Evolutionary conservation across 2,113 vertebrate genomes (phyloP).

Genomic region (Chloropsis hardwickii): DNA sequence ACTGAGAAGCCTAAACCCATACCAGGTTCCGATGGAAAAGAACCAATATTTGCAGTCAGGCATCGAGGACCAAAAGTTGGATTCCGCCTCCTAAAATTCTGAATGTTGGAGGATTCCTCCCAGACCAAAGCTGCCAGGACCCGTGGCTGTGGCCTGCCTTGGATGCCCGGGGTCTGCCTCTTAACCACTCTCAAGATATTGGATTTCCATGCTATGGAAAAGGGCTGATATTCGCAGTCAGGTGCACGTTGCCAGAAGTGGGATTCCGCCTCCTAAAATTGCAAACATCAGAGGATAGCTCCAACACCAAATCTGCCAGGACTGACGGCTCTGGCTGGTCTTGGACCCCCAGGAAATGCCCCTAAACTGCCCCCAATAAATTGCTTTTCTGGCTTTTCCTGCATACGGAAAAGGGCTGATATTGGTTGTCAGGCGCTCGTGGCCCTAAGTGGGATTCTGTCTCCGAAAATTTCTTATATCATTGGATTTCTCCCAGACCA

Average conservation of each 20-base stretch:
- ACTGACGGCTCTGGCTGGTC: accelerated
- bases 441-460: background rate
- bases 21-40: background rate
- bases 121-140: background rate
- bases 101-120: accelerated
- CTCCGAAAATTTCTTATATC: background rate
- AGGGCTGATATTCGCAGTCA: accelerated
- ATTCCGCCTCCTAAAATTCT: accelerated
- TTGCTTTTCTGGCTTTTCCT: background rate
- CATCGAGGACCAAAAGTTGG: accelerated
- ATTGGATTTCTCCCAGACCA: background rate
- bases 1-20: background rate
- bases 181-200: background rate
- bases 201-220: background rate
- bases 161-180: accelerated
- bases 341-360: background rate
- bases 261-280: background rate
- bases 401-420: accelerated
- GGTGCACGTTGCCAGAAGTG: accelerated
- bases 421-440: accelerated
- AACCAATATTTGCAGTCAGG: accelerated
- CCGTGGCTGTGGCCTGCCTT: background rate
- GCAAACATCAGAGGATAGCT: background rate
- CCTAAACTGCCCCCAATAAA: background rate
- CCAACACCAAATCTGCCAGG: background rate